Evolutionary conservation across 2,113 vertebrate species (phyloP).

Genomic region (Catagonus wagneri): DNA sequence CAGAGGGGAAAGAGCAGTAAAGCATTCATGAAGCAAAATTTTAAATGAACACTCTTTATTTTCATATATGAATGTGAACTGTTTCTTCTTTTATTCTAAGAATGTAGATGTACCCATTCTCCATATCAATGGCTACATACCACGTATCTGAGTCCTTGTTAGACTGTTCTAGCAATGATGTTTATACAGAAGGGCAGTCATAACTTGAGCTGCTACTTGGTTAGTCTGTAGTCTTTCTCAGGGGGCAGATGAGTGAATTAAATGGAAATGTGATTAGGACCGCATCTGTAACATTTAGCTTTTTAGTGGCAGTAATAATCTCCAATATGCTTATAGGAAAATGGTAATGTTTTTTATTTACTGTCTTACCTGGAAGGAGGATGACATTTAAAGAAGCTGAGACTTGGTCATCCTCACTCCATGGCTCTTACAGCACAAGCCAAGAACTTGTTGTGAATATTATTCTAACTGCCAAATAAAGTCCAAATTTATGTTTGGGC

Average conservation of each 20-base stretch:
- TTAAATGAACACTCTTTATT: neutral
- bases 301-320: neutral
- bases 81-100: neutral
- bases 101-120: neutral
- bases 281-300: neutral
- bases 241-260: neutral
- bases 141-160: neutral
- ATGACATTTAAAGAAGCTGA: neutral
- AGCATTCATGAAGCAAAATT: neutral
- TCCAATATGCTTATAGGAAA: neutral
- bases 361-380: neutral
- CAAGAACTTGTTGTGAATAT: neutral
- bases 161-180: neutral
- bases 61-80: neutral
- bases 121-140: neutral
- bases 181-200: neutral
- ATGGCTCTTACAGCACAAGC: neutral
- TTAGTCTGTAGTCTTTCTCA: neutral
- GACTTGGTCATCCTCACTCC: neutral
- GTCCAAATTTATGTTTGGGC: neutral
- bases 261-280: neutral
- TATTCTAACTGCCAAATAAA: neutral
- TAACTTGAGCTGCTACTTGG: neutral
- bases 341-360: neutral
- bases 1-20: neutral